Evolutionary conservation across 64 coral and sea anemone species (phyloP).

Genomic region (Montipora foliosa): DNA sequence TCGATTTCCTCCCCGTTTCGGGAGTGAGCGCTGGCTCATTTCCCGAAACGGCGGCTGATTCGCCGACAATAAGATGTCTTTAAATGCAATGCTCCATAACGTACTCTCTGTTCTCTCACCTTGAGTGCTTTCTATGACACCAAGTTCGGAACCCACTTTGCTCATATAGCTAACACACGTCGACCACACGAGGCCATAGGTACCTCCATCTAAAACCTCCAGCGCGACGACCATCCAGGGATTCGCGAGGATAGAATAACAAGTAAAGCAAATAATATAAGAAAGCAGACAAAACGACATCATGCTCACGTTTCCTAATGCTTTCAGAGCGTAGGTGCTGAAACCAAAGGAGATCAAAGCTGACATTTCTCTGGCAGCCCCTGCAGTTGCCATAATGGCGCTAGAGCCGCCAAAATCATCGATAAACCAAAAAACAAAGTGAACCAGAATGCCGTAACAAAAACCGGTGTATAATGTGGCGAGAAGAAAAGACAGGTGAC

Average conservation of each 20-base stretch:
- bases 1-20: too few species aligned
- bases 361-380: conserved; percentile 71
- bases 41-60: too few species aligned
- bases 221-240: conserved; percentile 80
- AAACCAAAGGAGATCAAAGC: conserved; percentile 78
- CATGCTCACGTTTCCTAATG: conserved; percentile 46
- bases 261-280: conserved; percentile 71
- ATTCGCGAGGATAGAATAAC: conserved; percentile 75
- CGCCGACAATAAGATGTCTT: too few species aligned
- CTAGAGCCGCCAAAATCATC: conserved; percentile 80
- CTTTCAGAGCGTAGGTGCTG: conserved; percentile 48
- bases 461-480: conserved; percentile 71
- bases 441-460: conserved; percentile 86
- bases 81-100: neutral
- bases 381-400: conserved; percentile 82
- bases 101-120: conserved; percentile 34
- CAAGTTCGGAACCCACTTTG: conserved; percentile 56
- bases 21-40: too few species aligned
- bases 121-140: conserved; percentile 77
- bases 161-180: conserved; percentile 86
- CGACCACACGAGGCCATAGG: conserved; percentile 87
- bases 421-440: conserved; percentile 96
- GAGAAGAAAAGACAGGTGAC: conserved; percentile 62
- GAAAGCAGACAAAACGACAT: conserved; percentile 66
- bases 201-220: conserved; percentile 75